Evolutionary conservation across 2,888 invertebrate genomes (phyloP).

Genomic region (Cataglyphis cursor): DNA sequence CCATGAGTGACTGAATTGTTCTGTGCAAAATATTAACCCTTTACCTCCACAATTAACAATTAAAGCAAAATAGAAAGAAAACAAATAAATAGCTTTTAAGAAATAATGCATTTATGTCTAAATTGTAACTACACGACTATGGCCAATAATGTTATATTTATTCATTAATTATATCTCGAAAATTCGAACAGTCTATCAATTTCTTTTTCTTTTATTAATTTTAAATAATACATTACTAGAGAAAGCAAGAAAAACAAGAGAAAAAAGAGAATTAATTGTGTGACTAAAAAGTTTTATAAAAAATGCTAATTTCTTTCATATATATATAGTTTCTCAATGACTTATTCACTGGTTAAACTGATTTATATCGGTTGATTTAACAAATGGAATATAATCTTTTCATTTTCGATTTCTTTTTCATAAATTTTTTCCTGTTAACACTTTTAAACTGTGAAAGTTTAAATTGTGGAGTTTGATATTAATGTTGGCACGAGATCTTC

Average conservation of each 20-base stretch:
- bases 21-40: conserved; percentile 20
- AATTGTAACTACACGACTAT: not conserved
- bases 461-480: not conserved
- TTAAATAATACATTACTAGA: not conserved
- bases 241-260: not conserved
- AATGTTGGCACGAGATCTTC: not conserved
- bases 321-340: not conserved
- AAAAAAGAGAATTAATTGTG: not conserved
- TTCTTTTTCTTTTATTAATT: not conserved
- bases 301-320: not conserved
- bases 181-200: not conserved
- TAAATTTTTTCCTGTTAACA: not conserved
- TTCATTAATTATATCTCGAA: not conserved
- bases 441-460: conserved; percentile 1
- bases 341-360: not conserved
- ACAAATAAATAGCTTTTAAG: not conserved
- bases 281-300: not conserved
- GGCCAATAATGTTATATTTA: too few relatives aligned
- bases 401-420: conserved; percentile 1
- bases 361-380: not conserved
- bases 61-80: not conserved
- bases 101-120: not conserved
- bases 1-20: not conserved
- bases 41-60: conserved; percentile 15
- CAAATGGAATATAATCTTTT: conserved; percentile 1